phyloP scores from a whole-genome alignment of 2,113 vertebrate genomes.

The Aythya baeri region DNA sequence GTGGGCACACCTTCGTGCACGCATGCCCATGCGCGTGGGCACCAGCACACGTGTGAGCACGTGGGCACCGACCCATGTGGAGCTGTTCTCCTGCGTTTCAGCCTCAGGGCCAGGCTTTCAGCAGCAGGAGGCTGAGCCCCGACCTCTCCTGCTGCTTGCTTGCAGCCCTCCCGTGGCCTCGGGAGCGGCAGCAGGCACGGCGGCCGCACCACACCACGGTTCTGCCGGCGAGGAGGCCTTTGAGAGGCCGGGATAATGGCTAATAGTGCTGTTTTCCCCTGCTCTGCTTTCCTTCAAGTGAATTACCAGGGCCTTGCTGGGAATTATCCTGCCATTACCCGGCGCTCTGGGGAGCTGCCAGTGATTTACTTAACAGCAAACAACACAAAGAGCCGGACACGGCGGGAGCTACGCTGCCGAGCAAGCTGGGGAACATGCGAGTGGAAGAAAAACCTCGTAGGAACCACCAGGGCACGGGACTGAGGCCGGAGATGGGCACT shows the following conservation, averaged over 20 bases:
- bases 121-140: background rate
- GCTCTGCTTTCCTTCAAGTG: constrained; percentile 72
- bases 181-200: background rate
- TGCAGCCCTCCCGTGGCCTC: background rate
- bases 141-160: background rate
- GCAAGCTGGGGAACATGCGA: constrained; percentile 33
- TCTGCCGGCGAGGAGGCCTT: constrained; percentile 45
- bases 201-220: rapidly evolving
- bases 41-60: background rate
- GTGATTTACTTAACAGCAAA: constrained; percentile 71
- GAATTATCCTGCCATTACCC: constrained; percentile 71
- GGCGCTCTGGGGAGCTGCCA: constrained; percentile 61
- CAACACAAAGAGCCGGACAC: constrained; percentile 61
- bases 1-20: background rate
- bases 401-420: constrained; percentile 26
- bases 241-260: constrained; percentile 62
- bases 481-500: background rate
- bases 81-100: background rate
- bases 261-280: constrained; percentile 69
- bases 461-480: background rate
- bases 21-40: constrained; percentile 3
- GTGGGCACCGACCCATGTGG: background rate
- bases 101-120: background rate
- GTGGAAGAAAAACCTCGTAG: constrained; percentile 29
- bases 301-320: constrained; percentile 69